These are phyloP conservation scores for Trichopoda pennipes DNA, from an alignment of 2,888 invertebrate species.

Conservation along the genomic window DNA sequence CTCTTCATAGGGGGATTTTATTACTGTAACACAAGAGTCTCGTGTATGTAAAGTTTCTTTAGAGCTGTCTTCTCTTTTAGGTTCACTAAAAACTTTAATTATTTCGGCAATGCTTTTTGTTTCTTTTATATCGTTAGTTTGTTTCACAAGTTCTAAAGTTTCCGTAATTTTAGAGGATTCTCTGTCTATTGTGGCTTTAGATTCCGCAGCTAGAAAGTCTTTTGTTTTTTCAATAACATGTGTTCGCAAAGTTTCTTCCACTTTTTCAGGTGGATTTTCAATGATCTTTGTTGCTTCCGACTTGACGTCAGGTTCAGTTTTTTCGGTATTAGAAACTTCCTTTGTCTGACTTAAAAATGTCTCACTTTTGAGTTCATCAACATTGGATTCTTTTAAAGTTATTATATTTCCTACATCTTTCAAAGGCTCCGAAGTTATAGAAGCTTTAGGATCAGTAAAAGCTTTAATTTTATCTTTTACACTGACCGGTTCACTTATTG, in stretches of 20 bases:
- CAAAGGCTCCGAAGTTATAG: no score
- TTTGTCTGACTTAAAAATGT: no score
- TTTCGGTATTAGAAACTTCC: no score
- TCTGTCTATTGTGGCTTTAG: background rate
- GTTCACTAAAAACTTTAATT: background rate
- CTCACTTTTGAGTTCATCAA: no score
- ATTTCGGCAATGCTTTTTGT: constrained; percentile 1
- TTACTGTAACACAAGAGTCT: background rate
- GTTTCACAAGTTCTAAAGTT: background rate
- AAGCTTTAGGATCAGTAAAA: constrained; percentile 44
- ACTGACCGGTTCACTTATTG: constrained; percentile 11
- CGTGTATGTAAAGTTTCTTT: no score
- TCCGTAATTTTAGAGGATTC: background rate
- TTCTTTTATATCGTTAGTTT: background rate
- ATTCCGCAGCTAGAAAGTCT: constrained; percentile 17
- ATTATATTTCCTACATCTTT: constrained; percentile 31
- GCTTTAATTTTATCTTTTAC: constrained; percentile 58
- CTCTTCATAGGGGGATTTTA: background rate
- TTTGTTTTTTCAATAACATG: constrained; percentile 10
- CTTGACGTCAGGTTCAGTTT: background rate
- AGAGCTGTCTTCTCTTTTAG: no score
- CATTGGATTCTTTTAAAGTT: no score
- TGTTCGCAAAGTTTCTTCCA: background rate
- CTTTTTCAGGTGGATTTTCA: background rate
- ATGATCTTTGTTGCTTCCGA: no score